Percentiles rank a stretch among this genome's conserved stretches.
phyloP scores from a whole-genome alignment of 53 echinoderm and acorn worm species.

The Echinometra lucunter region DNA sequence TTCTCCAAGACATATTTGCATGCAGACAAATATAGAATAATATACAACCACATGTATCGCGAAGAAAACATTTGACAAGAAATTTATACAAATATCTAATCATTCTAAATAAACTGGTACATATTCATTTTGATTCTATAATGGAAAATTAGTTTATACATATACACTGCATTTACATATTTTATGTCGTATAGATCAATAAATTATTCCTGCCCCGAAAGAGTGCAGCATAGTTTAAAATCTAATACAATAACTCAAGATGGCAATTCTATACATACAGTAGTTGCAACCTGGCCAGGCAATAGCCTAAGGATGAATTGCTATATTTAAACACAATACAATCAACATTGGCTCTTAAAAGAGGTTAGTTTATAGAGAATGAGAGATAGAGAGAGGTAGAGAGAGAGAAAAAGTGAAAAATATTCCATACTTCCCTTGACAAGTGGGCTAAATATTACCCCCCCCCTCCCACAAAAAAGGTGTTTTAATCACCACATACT shows the following conservation, averaged over 20 bases:
- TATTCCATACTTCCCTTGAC: not conserved
- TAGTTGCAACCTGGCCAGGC: not conserved
- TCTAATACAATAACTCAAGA: not conserved
- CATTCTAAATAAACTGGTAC: not conserved
- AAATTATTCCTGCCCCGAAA: constrained; percentile 29
- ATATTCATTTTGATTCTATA: not conserved
- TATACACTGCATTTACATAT: constrained; percentile 36
- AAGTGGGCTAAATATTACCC: not conserved
- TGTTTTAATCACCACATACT: not conserved
- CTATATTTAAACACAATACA: not conserved
- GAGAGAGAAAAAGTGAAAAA: too few relatives aligned
- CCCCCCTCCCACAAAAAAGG: not conserved
- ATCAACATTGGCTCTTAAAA: not conserved
- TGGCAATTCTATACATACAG: not conserved
- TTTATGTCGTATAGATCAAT: constrained; percentile 9
- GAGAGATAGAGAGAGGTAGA: too few relatives aligned
- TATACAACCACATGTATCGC: constrained; percentile 9
- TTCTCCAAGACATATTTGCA: constrained; percentile 8
- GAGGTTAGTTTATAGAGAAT: not conserved
- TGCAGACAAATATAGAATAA: not conserved
- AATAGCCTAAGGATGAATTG: not conserved
- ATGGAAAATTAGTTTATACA: constrained; percentile 8
- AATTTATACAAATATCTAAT: constrained; percentile 12
- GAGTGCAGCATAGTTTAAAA: constrained; percentile 37
- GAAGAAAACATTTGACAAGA: not conserved